Percentiles rank a stretch among this genome's conserved stretches.
phyloP scores from a whole-genome alignment of 2,888 invertebrate genomes.

The Agonopterix arenella region DNA sequence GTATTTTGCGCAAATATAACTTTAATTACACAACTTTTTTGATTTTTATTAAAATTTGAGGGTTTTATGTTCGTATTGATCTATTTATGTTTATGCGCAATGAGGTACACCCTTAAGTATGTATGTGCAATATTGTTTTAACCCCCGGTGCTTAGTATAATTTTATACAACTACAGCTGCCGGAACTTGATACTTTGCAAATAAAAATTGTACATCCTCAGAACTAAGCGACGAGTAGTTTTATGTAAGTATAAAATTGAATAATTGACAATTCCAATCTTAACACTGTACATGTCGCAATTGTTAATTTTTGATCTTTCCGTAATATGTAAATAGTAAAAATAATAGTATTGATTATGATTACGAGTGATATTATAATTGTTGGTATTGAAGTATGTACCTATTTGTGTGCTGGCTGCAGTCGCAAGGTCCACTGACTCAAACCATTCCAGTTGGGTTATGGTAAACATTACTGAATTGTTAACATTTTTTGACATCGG shows the following conservation, averaged over 20 bases:
- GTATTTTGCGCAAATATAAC: too few relatives aligned
- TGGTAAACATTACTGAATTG: constrained; percentile 23
- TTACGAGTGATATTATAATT: constrained; percentile 46
- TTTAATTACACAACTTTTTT: too few relatives aligned
- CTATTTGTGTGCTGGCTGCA: constrained; percentile 20
- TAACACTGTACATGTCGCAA: constrained; percentile 9
- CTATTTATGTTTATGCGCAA: too few relatives aligned
- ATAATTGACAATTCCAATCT: constrained; percentile 17
- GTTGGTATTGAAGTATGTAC: constrained; percentile 33
- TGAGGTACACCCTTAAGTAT: constrained; percentile 2
- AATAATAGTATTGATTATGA: constrained; percentile 34
- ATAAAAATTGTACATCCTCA: constrained; percentile 46
- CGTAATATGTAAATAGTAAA: constrained; percentile 50
- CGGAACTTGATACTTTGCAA: constrained; percentile 12
- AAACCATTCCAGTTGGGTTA: constrained; percentile 57
- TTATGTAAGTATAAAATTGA: constrained; percentile 35
- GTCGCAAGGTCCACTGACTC: constrained; percentile 31
- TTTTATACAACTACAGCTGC: constrained; percentile 15
- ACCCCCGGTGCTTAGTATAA: constrained; percentile 53
- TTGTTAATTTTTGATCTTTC: constrained; percentile 36
- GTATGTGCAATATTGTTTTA: constrained; percentile 51
- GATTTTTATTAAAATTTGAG: too few relatives aligned
- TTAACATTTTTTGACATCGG: constrained; percentile 8
- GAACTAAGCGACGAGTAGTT: constrained; percentile 50
- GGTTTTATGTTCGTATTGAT: too few relatives aligned